Evolutionary conservation across 1,140 invertebrate species (phyloP), one percentile per base, ranked within the genome.

Genomic region (Tetramorium simillimum): DNA sequence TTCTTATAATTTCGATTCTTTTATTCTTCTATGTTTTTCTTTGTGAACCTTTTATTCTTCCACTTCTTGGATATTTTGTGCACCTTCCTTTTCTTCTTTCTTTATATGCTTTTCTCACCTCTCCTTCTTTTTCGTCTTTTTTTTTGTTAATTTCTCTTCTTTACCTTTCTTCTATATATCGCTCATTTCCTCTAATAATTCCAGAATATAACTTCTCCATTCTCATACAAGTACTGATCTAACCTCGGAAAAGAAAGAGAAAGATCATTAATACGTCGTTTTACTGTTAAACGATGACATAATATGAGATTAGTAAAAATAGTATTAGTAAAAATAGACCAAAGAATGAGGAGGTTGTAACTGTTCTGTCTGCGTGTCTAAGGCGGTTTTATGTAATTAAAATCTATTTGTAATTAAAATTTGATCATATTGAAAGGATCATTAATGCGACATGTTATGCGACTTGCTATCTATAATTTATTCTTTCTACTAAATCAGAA

Each of bases 401-500:
- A 46, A 67, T 67, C 0, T 16, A 69, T 65, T 65, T 63, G 62
- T 63, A 65, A 65, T 40, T 65, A 40, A 40, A 40, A 65, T 63
- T 63, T 16, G 16, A 63, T 49, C 21, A 49, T 69, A 43, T 40
- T 40, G 21, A 49, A 69, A 46, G 6, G 2, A 69, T 69, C n/a
- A 40, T 67, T 67, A 21, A 67, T 67, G 7, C n/a, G 40, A 40
- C 10, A 24, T 46, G 12, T 7, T 46, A 16, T 46, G 10, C 33
- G 21, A 46, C n/a, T 43, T 43, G 40, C 21, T 43, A 18, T 69
- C 21, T 49, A 5, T 69, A 69, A 69, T 69, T 49, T 46, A 69
- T 69, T 69, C 21, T 69, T 49, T 69, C 21, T 69, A 69, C 12
- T 69, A 43, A 69, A 69, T 14, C 43, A 46, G 21, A 46, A 49